Conservation (phyloP, 2,797 vertebrate genomes). For the Pantherophis vulpinus region DNA sequence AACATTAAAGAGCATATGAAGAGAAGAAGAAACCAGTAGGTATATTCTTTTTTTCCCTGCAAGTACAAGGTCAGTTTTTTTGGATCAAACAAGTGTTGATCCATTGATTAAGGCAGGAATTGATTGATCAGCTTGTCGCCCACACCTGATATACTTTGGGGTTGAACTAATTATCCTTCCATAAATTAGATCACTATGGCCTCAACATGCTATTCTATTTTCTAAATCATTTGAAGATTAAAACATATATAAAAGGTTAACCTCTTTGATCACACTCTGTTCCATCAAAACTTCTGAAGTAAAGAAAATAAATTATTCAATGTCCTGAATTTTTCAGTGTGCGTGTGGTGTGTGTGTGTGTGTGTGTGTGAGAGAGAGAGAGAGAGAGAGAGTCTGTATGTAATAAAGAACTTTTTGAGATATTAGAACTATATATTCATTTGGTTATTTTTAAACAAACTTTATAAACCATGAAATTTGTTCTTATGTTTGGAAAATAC, state of each 20-base stretch:
- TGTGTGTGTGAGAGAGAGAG: too few relatives aligned
- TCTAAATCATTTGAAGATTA: neutral
- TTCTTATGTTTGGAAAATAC: neutral
- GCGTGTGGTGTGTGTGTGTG: neutral
- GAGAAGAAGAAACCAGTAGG: neutral
- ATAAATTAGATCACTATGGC: neutral
- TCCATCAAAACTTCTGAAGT: neutral
- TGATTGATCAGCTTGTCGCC: neutral
- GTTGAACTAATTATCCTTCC: neutral
- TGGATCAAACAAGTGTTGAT: neutral
- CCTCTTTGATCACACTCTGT: neutral
- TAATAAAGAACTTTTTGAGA: neutral
- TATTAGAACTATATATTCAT: neutral
- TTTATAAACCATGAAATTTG: neutral
- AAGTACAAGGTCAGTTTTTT: neutral
- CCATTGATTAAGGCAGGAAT: neutral
- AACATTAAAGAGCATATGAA: neutral
- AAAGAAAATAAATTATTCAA: neutral
- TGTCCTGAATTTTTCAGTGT: neutral
- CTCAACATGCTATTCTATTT: neutral
- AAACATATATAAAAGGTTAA: neutral
- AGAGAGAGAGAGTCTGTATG: neutral
- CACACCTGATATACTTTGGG: neutral
- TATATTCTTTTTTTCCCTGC: neutral
- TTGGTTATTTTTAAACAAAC: neutral